Base-by-base conservation (phyloP, 1,140 invertebrate genomes). In the Aphis gossypii region DNA sequence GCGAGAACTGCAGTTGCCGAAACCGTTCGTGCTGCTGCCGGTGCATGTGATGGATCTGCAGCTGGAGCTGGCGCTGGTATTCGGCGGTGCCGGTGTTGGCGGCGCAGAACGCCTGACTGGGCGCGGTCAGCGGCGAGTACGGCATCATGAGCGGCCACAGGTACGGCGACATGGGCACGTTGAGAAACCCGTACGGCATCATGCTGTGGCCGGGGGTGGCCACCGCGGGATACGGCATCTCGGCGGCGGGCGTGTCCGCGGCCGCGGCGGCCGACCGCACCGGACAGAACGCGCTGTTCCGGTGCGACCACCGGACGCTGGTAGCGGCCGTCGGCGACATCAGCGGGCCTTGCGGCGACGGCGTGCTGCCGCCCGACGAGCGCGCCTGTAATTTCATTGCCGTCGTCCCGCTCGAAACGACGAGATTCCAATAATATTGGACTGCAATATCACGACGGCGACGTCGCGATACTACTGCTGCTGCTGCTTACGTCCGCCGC, bases 71-170 rank as follows among this genome's bases (percentile, higher is more conserved):
- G 7, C 30, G 86, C 18, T 23, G 94, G 94, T 84, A 94, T 94
- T 90, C 94, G 94, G 76, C 94, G 94, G 76, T 94, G 94, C 82
- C 94, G 93, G 23, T 84, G 54, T 23, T 92, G 93, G 92, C 89
- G n/a, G 95, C 94, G 23, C 35, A 20, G 44, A 41, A 54, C 95
- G 96, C 86, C 95, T 94, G 94, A 95, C 95, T 23, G 95, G 95
- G 41, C 95, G 95, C 94, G 95, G 76, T 94, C 95, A 93, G 95
- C 95, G 95, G 95, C 95, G 94, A 95, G 91, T 76, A 95, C 95
- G 76, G 95, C 95, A 56, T 6, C 48, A 84, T n/a, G 41, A 60
- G 54, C 87, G 89, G 48, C 87, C 68, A 90, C 4, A 82, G 4
- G 41, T 90, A 84, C 25, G 76, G 76, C 48, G 76, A 51, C 30